Evolutionary conservation across 2,113 vertebrate species (phyloP).

Genomic region (Sminthopsis crassicaudata): DNA sequence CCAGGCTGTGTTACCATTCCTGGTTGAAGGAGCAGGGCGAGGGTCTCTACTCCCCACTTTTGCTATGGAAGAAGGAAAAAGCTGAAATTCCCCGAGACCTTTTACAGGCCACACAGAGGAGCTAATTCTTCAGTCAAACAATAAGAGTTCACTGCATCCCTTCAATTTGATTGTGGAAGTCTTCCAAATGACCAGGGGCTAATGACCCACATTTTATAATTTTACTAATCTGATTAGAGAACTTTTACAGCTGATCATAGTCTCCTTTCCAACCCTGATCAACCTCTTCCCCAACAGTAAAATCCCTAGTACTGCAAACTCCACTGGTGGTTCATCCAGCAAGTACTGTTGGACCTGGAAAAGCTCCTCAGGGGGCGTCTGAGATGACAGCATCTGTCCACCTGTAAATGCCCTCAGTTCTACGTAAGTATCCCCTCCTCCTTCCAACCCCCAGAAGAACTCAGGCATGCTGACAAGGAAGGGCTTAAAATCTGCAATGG

Average conservation of each 20-base stretch:
- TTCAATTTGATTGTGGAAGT: not conserved
- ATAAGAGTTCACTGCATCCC: not conserved
- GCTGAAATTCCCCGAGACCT: not conserved
- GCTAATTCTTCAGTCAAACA: not conserved
- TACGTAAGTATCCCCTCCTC: not conserved
- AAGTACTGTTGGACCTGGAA: not conserved
- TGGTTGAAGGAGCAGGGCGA: not conserved
- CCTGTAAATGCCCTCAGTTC: not conserved
- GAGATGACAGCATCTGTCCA: not conserved
- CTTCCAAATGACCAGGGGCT: not conserved
- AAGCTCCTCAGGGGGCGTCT: not conserved
- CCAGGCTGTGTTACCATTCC: not conserved
- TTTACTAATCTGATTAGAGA: not conserved
- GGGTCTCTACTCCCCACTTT: not conserved
- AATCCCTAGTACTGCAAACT: not conserved
- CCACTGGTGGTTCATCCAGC: not conserved
- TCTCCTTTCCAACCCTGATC: not conserved
- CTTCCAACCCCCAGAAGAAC: not conserved
- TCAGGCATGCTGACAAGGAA: slow-evolving; percentile 6
- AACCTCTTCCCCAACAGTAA: not conserved
- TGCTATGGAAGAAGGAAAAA: not conserved
- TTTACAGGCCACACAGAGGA: not conserved
- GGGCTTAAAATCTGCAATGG: not conserved
- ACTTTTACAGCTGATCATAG: not conserved
- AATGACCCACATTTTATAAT: not conserved